Evolutionary conservation across 2,797 vertebrate genomes (phyloP), one percentile per base, ranked within the genome.

Genomic region (Coregonus ussuriensis): DNA sequence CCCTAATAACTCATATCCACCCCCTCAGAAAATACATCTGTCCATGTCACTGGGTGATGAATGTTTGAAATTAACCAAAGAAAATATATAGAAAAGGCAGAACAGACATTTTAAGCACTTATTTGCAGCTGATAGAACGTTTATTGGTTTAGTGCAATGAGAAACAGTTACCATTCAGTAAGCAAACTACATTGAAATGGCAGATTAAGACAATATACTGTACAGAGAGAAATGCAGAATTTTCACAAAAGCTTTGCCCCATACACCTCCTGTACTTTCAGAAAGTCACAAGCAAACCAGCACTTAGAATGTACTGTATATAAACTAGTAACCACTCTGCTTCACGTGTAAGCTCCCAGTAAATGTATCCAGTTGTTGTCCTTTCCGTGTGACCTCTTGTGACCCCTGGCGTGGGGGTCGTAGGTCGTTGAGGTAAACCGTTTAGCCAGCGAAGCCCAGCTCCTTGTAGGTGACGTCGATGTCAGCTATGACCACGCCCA

Each of bases 381-480:
- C 14, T 18, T 16, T 35, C 29, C 14, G 31, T 15, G 54, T 59
- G 31, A 7, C 29, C 31, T 67, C 65, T 5, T n/a, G 37, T 65
- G 35, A 29, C 5, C 33, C 4, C 59, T 51, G 4, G 5, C 15
- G 3, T 14, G 3, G 1, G 25, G 18, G 4, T 15, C 9, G 29
- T 71, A 11, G 41, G 77, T 4, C 6, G 18, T 66, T 9, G 21
- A 18, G 68, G 15, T 56, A 4, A 25, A 52, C 33, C 15, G 33
- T 80, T 93, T 91, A 97, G 74, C 94, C 95, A 15, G 89, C 79
- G 87, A 95, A 97, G 25, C 94, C 95, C 0, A 96, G 83, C 86
- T 96, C 95, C 92, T 97, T 97, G 93, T 99, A 98, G 80, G 89
- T 90, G 83, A 77, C 85, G 0, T 93, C 96, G 1, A 98, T 93